Evolutionary conservation across 1,140 invertebrate genomes (phyloP).

Genomic region (Halyomorpha halys): DNA sequence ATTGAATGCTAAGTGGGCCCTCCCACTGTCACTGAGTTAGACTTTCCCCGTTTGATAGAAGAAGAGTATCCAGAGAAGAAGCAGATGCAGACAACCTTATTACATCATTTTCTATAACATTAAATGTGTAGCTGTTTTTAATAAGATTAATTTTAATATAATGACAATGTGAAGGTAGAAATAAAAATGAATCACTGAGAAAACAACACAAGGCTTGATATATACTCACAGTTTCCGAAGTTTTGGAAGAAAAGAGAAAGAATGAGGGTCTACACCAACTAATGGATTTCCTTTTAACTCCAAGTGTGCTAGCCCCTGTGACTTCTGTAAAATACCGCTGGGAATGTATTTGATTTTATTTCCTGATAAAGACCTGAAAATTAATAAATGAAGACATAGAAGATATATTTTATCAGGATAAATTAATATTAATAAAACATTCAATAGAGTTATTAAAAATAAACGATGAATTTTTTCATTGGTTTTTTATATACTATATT

Average conservation of each 20-base stretch:
- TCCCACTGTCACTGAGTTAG: too few relatives aligned
- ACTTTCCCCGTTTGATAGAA: too few relatives aligned
- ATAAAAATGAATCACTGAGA: background rate
- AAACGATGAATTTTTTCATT: too few relatives aligned
- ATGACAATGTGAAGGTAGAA: too few relatives aligned
- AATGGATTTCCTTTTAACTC: conserved; percentile 63
- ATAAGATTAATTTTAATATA: too few relatives aligned
- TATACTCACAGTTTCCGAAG: conserved; percentile 60
- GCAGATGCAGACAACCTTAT: too few relatives aligned
- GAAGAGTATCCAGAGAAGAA: too few relatives aligned
- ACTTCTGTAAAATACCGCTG: conserved; percentile 46
- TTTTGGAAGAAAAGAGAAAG: conserved; percentile 52
- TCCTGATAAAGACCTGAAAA: conserved; percentile 53
- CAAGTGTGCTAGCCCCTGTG: conserved; percentile 47
- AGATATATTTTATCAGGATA: background rate
- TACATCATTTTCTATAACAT: too few relatives aligned
- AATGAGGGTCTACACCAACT: conserved; percentile 48
- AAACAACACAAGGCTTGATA: background rate
- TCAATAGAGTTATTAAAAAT: background rate
- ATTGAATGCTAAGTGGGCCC: too few relatives aligned
- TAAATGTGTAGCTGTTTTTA: too few relatives aligned
- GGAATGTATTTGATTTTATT: conserved; percentile 55
- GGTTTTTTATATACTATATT: too few relatives aligned
- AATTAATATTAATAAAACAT: background rate
- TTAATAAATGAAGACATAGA: background rate